Evolutionary conservation across 2,797 vertebrate species (phyloP), one percentile per base, ranked within the genome.

Genomic region (Peromyscus aztecus): DNA sequence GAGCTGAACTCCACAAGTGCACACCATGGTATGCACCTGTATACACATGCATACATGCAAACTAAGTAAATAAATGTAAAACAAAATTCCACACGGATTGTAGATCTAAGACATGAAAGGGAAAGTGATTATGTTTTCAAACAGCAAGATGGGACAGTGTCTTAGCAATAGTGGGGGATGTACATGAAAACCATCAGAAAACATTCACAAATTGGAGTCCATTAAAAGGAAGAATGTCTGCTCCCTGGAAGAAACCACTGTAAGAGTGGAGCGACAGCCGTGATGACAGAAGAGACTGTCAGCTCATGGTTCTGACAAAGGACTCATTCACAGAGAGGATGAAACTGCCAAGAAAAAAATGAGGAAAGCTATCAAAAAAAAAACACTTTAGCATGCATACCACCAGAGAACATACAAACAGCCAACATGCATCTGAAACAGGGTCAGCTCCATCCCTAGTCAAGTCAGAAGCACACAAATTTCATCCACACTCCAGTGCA

Each of bases 301-400:
- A 88, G 84, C 87, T 80, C 46, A 43, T 11, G 76, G 90, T 91
- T 92, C 80, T 46, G 90, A 97, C 95, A 97, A 96, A 96, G 91
- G 63, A 76, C 80, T 87, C 86, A 92, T 97, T 97, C 95, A 97
- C 43, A 80, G 80, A 76, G 80, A 96, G 97, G 94, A 95, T 95
- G 94, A 94, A 81, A 63, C 95, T 91, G 89, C 82, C 73, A 43
- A 90, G 61, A 3, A 31, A 52, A 52, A 86, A 9, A 12, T 2
- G 3, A 17, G 43, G 24, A 40, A 19, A 69, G 8, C 73, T 10
- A 19, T 9, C 6, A 11, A 43, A 63, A 24, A 78, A 40, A 55
- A 69, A 87, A 40, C 27, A 49, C 31, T 87, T 80, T 14, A 75
- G 55, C 27, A 94, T 1, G 11, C 40, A 91, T n/a, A 88, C 57